A percentile compares a stretch with the other conserved stretches of the same genome.
Evolutionary conservation across 2,113 vertebrate species (phyloP).

Genomic region (Strigops habroptila): DNA sequence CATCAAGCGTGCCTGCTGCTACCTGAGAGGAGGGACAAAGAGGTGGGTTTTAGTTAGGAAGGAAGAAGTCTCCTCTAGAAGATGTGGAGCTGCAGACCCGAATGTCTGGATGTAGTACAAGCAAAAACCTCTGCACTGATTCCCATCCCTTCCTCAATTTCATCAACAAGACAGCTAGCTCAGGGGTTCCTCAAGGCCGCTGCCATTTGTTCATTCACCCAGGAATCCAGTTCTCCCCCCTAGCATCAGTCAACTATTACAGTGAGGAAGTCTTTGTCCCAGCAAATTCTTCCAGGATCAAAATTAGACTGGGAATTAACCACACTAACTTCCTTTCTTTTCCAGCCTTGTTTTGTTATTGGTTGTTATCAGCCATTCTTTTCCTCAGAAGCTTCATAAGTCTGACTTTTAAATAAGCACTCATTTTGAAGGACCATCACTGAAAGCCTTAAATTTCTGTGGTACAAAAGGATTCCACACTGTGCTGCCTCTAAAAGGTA

Average conservation of each 20-base stretch:
- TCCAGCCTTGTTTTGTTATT: neutral
- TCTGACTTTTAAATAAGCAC: neutral
- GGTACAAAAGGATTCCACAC: neutral
- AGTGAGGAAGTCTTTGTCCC: neutral
- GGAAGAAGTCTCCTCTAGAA: neutral
- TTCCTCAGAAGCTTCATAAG: neutral
- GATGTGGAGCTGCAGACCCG: neutral
- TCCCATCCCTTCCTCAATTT: neutral
- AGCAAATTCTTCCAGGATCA: neutral
- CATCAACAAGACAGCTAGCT: neutral
- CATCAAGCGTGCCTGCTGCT: slow-evolving; percentile 90
- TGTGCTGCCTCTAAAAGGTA: neutral
- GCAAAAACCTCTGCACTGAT: neutral
- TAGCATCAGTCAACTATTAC: neutral
- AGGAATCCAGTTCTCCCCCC: neutral
- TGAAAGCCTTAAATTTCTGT: neutral
- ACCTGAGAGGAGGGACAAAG: slow-evolving; percentile 68
- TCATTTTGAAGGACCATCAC: neutral
- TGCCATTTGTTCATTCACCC: neutral
- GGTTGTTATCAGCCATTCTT: neutral
- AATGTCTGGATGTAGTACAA: neutral
- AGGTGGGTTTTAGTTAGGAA: neutral
- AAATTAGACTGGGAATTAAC: neutral
- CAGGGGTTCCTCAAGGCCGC: neutral
- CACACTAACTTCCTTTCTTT: neutral